Percentiles rank a stretch among this genome's conserved stretches.
Evolutionary conservation across 1,140 invertebrate genomes (phyloP).

Genomic region (Nylanderia fulva): DNA sequence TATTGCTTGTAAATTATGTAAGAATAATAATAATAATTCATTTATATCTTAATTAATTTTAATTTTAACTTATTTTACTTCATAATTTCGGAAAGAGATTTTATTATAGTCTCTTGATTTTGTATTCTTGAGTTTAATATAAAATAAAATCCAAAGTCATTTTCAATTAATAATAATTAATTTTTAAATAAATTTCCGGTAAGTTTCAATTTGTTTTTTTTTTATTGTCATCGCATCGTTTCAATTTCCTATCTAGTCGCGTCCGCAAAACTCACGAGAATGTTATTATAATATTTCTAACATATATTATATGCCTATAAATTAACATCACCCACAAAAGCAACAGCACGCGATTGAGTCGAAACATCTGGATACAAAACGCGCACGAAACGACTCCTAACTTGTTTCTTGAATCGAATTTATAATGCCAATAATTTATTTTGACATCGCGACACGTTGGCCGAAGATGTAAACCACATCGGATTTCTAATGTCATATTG

Average conservation of each 20-base stretch:
- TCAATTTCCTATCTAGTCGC: neutral
- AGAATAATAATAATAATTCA: too few species aligned
- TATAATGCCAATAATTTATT: conserved; percentile 46
- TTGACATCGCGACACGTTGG: neutral
- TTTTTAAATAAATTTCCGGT: too few species aligned
- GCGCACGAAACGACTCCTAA: neutral
- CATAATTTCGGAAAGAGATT: too few species aligned
- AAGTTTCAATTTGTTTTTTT: neutral
- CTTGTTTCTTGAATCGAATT: conserved; percentile 52
- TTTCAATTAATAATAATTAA: too few species aligned
- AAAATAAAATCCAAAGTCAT: neutral
- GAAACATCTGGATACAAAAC: neutral
- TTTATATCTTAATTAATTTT: too few species aligned
- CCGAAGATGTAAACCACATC: conserved; percentile 13
- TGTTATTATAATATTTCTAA: conserved; percentile 18
- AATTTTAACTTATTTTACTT: too few species aligned
- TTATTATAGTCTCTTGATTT: too few species aligned
- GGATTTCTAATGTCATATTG: conserved; percentile 28
- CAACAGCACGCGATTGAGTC: neutral
- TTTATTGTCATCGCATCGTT: neutral
- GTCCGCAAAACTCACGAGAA: neutral
- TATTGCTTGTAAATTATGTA: too few species aligned
- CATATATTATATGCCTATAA: neutral
- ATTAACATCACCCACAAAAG: conserved; percentile 18
- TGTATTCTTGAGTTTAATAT: too few species aligned